These are phyloP conservation scores for Rhodophaea formosa DNA, from an alignment of 2,888 invertebrate species.

Conservation along the genomic window DNA sequence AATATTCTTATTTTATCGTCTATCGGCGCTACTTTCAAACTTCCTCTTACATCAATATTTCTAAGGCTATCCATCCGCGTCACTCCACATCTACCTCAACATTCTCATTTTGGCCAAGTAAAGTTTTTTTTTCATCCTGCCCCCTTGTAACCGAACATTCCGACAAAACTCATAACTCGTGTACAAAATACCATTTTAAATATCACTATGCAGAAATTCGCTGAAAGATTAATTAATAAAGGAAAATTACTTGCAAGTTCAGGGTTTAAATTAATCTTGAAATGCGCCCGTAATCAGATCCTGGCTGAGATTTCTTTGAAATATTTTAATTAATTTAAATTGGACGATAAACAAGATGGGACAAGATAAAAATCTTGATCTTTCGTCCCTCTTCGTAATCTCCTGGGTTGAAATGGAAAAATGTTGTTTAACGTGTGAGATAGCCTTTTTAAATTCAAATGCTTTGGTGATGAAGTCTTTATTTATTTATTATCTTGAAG, in stretches of 20 bases:
- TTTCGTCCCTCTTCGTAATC: neutral
- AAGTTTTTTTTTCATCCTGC: no score
- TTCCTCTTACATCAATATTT: no score
- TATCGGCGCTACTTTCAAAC: no score
- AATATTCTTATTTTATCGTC: no score
- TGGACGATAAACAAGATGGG: constrained; percentile 5
- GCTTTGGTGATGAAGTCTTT: no score
- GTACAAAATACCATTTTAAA: neutral
- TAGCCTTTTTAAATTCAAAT: neutral
- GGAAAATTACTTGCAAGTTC: constrained; percentile 27
- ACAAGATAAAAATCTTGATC: neutral
- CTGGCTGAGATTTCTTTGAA: constrained; percentile 19
- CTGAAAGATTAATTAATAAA: constrained; percentile 25
- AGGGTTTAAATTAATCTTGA: constrained; percentile 21
- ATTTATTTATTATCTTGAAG: no score
- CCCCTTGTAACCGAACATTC: no score
- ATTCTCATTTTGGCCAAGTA: no score
- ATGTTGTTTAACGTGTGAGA: neutral
- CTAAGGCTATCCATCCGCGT: no score
- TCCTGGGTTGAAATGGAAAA: neutral
- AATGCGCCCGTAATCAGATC: constrained; percentile 22
- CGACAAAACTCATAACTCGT: no score
- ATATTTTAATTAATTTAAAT: constrained; percentile 12
- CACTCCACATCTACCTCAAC: no score
- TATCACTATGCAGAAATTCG: constrained; percentile 22